These are phyloP conservation scores for Pantherophis alleghaniensis DNA, from an alignment of 2,797 vertebrate species.

Conservation along the genomic window DNA sequence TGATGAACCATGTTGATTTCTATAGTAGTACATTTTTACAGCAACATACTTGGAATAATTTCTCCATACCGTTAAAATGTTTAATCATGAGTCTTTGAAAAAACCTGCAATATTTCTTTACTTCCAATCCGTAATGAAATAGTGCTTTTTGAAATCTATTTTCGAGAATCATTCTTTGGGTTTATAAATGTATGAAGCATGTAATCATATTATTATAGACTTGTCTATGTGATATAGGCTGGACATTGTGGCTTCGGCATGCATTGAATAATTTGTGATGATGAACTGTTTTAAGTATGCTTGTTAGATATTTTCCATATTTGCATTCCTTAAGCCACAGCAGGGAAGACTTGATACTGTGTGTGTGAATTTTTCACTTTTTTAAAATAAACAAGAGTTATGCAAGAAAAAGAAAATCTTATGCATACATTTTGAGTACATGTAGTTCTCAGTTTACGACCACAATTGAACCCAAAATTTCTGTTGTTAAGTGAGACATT, in stretches of 20 bases:
- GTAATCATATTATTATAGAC: neutral
- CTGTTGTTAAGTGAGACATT: too few relatives aligned
- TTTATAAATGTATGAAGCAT: neutral
- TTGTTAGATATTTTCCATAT: neutral
- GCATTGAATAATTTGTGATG: neutral
- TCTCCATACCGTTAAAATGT: neutral
- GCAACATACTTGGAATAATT: neutral
- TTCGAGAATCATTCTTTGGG: neutral
- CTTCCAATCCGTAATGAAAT: neutral
- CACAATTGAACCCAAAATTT: too few relatives aligned
- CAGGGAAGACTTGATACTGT: neutral
- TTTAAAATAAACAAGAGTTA: neutral
- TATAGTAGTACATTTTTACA: neutral
- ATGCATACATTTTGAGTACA: neutral
- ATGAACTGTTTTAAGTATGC: neutral
- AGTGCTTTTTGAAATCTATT: neutral
- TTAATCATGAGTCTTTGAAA: neutral
- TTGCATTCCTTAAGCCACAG: neutral
- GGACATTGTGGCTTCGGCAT: neutral
- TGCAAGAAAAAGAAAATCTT: neutral
- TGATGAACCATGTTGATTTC: neutral
- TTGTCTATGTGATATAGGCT: neutral
- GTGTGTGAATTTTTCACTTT: neutral
- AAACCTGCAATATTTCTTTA: neutral
- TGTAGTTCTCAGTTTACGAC: too few relatives aligned